Evolutionary conservation across 2,888 invertebrate genomes (phyloP), one percentile per base, ranked within the genome.

Genomic region (Empis livida): DNA sequence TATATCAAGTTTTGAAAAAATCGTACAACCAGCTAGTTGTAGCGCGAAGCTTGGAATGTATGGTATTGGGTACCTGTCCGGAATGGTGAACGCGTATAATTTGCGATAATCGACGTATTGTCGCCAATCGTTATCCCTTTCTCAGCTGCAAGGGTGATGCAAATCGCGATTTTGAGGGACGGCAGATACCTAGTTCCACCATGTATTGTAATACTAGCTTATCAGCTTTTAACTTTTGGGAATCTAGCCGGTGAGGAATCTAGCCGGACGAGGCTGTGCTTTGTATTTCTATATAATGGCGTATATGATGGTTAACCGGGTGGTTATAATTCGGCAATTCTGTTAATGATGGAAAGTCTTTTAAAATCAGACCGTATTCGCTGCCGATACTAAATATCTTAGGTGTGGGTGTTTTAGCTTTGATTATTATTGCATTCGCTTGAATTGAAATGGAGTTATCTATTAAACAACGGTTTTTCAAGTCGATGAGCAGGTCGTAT

Each of bases 401-500:
- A 20, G 40, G 40, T 17, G 40, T 40, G 15, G 40, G 40, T 40
- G 40, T 40, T 13, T 40, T 20, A 8, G 14, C 23, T 27, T 27
- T 27, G 8, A 9, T 27, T 27, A 27, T 27, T 27, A 27, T 27
- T 27, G 23, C 23, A 27, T 27, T 27, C 23, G 9, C 23, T 27
- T 27, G 23, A 2, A 27, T 2, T 8, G 9, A 27, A 2, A 9
- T 27, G 5, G 8, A 49, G 42, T 14, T 27, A 27, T 27, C 23
- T 27, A 27, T 27, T 27, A 27, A 27, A 8, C 23, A 9, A 27
- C 23, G 5, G 23, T 27, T 27, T 27, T 27, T 4, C 23, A 27
- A 27, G 23, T 27, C 23, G 23, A 27, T 27, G 8, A 51, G 32
- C 14, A 51, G 47, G 14, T 39, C 11, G 15, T 44, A 45, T 20